Evolutionary conservation across 2,888 invertebrate genomes (phyloP).

Genomic region (Temnothorax ravouxi): DNA sequence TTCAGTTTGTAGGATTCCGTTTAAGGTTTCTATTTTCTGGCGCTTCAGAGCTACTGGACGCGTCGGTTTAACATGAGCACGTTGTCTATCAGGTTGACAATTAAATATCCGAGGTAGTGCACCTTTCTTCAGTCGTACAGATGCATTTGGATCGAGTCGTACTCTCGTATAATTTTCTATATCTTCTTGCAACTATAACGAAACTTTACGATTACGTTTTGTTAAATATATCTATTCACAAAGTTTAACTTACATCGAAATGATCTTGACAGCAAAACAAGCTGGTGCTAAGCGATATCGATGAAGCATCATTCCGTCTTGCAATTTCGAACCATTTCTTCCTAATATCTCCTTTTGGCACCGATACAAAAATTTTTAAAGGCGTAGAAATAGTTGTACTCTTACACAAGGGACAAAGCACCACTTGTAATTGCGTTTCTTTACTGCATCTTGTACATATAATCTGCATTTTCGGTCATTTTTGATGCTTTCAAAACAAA

Average conservation of each 20-base stretch:
- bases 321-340: constrained; percentile 2
- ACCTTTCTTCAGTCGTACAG: too few relatives aligned
- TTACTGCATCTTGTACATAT: neutral
- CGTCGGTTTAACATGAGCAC: too few relatives aligned
- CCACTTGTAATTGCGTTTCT: constrained; percentile 1
- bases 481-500: neutral
- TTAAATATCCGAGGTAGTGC: too few relatives aligned
- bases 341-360: neutral
- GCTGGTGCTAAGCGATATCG: neutral
- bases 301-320: neutral
- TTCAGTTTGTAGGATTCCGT: too few relatives aligned
- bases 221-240: neutral
- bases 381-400: neutral
- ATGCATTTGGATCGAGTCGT: too few relatives aligned
- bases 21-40: too few relatives aligned
- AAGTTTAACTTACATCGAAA: neutral
- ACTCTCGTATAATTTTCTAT: too few relatives aligned
- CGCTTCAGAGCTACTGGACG: too few relatives aligned
- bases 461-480: neutral
- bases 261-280: constrained; percentile 6
- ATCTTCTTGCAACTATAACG: too few relatives aligned
- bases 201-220: too few relatives aligned
- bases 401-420: constrained; percentile 15
- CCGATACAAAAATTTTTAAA: neutral
- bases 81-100: too few relatives aligned